Evolutionary conservation across 2,113 vertebrate species (phyloP).

Genomic region (Cheirogaleus medius): DNA sequence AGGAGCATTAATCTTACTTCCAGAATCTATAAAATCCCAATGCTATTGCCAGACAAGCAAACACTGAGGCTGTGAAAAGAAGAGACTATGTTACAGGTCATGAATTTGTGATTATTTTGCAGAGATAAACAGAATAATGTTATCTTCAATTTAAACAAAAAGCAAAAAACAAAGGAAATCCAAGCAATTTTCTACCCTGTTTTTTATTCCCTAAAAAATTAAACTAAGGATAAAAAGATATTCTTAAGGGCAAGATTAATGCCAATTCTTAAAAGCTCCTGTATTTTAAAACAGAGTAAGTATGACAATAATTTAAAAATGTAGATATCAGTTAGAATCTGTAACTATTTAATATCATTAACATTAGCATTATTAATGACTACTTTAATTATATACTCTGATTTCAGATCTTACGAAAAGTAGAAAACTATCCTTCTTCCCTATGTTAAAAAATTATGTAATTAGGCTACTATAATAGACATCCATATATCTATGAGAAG

Average conservation of each 20-base stretch:
- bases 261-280: conserved; percentile 17
- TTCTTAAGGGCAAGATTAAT: not conserved
- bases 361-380: not conserved
- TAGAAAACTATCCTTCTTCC: not conserved
- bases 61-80: conserved; percentile 89
- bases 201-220: conserved; percentile 46
- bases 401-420: not conserved
- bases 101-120: conserved; percentile 1
- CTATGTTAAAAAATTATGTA: not conserved
- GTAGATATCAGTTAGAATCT: not conserved
- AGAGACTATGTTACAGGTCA: not conserved
- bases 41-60: conserved; percentile 93
- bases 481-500: not conserved
- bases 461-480: not conserved
- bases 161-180: conserved; percentile 6
- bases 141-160: conserved; percentile 13
- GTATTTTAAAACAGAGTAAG: not conserved
- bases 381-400: not conserved
- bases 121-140: not conserved
- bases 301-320: conserved; percentile 26
- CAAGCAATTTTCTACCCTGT: not conserved
- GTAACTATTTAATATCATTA: conserved; percentile 28
- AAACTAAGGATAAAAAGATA: conserved; percentile 11
- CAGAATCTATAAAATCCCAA: conserved; percentile 94
- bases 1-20: conserved; percentile 82